Conservation (phyloP, 2,888 invertebrate genomes). For the Synergus gifuensis region DNA sequence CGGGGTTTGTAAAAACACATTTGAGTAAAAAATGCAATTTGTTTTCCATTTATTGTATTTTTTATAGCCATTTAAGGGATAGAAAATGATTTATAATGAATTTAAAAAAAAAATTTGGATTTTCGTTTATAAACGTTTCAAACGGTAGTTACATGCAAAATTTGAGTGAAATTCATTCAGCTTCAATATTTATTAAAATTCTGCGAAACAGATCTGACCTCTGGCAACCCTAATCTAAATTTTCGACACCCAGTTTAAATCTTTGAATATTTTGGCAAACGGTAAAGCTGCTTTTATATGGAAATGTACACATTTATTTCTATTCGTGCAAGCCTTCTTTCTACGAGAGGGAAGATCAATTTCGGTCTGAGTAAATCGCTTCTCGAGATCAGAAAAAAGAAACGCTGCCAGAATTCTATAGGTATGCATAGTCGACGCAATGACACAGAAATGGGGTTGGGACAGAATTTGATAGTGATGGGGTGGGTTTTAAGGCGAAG, state of each 20-base stretch:
- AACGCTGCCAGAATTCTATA: conserved; percentile 38
- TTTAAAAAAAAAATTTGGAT: too few relatives aligned
- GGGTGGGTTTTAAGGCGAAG: conserved; percentile 51
- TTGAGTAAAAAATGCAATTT: too few relatives aligned
- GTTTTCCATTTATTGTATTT: too few relatives aligned
- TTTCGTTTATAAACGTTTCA: too few relatives aligned
- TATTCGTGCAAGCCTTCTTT: conserved; percentile 22
- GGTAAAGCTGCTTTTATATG: conserved; percentile 17
- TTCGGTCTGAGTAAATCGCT: conserved; percentile 39
- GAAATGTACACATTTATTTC: conserved; percentile 36
- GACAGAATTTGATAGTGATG: conserved; percentile 38
- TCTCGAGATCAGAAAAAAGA: conserved; percentile 37
- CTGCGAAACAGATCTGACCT: not conserved
- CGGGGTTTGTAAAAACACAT: too few relatives aligned
- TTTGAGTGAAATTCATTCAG: too few relatives aligned
- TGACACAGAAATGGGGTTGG: conserved; percentile 38
- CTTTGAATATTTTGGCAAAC: not conserved
- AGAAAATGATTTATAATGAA: too few relatives aligned
- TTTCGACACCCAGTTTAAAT: not conserved
- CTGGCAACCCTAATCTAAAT: not conserved
- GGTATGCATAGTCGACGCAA: conserved; percentile 41
- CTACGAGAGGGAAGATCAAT: conserved; percentile 32
- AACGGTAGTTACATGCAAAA: too few relatives aligned
- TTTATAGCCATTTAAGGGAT: too few relatives aligned
- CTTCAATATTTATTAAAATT: too few relatives aligned